phyloP scores from a whole-genome alignment of 2,797 vertebrate genomes.

The Eremophila alpestris region DNA sequence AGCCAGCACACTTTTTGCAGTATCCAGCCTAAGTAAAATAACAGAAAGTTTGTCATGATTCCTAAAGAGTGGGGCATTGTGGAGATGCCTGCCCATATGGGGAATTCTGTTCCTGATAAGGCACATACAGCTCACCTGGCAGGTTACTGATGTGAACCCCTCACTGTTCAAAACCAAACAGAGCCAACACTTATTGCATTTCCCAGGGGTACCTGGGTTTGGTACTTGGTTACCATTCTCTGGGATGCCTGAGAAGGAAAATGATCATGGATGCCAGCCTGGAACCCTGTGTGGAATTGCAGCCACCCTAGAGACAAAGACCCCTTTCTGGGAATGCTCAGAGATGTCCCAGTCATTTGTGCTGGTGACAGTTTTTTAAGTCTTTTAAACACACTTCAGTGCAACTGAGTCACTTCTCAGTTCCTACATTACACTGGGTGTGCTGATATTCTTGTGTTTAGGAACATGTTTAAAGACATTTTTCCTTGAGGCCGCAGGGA shows the following conservation, averaged over 20 bases:
- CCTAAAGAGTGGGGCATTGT: background rate
- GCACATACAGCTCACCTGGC: background rate
- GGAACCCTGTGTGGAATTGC: background rate
- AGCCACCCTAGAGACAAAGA: background rate
- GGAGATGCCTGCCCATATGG: background rate
- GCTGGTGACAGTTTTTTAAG: background rate
- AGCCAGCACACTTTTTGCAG: background rate
- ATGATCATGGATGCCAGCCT: background rate
- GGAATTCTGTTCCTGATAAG: background rate
- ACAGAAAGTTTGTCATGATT: background rate
- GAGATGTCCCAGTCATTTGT: rapidly evolving
- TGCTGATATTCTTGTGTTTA: background rate
- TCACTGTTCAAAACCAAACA: background rate
- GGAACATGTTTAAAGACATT: background rate
- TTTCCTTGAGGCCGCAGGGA: background rate
- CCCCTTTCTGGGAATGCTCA: background rate
- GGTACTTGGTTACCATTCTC: background rate
- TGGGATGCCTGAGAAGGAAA: background rate
- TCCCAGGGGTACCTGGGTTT: background rate
- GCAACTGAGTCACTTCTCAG: background rate
- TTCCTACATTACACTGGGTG: background rate
- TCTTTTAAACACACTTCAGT: background rate
- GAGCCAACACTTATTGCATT: background rate
- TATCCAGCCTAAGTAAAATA: background rate
- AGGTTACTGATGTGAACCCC: background rate